Evolutionary conservation across 2,888 invertebrate species (phyloP).

Genomic region (Cataglyphis livida): DNA sequence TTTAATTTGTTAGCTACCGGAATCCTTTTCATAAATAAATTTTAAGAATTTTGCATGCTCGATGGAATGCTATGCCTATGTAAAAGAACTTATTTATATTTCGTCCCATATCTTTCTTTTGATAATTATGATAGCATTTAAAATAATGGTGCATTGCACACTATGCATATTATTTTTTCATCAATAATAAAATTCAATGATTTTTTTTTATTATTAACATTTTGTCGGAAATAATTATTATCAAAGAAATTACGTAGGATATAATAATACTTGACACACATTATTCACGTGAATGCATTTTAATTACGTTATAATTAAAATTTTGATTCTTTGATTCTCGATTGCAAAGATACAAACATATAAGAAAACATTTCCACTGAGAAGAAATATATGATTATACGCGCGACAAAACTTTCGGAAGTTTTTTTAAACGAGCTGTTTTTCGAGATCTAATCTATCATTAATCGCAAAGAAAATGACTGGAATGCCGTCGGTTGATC

Average conservation of each 20-base stretch:
- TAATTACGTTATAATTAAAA: background rate
- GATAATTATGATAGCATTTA: background rate
- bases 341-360: background rate
- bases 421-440: background rate
- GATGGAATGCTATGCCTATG: background rate
- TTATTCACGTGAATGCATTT: background rate
- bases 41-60: background rate
- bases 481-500: background rate
- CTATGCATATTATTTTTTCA: background rate
- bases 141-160: slow-evolving; percentile 16
- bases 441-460: background rate
- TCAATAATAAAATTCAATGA: background rate
- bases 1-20: background rate
- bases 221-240: slow-evolving; percentile 15
- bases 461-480: background rate
- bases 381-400: background rate
- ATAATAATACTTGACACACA: background rate
- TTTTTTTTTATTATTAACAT: background rate
- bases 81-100: slow-evolving; percentile 1
- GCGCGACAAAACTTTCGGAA: background rate
- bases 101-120: background rate
- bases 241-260: background rate
- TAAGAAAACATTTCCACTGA: background rate
- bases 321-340: background rate
- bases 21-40: background rate